These are phyloP conservation scores for Antitype chi DNA, from an alignment of 2,888 invertebrate species.

Conservation along the genomic window DNA sequence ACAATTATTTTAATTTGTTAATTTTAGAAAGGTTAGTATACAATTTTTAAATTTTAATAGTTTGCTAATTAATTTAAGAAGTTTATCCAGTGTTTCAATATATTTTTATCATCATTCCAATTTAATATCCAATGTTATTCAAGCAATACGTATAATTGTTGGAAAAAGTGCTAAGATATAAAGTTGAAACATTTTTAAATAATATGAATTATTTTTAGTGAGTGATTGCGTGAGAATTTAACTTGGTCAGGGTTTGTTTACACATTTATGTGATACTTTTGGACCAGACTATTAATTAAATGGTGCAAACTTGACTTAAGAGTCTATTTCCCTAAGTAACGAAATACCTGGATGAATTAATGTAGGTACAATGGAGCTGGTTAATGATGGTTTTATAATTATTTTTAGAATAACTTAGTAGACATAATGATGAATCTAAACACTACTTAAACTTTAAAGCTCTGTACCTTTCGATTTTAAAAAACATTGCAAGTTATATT, in stretches of 20 bases:
- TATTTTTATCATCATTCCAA: background rate
- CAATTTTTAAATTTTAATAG: background rate
- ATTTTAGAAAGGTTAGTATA: background rate
- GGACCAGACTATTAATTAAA: background rate
- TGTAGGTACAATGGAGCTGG: background rate
- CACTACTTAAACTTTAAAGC: slow-evolving; percentile 38
- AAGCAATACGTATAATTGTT: background rate
- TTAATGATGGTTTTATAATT: background rate
- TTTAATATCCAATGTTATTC: background rate
- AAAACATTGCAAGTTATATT: background rate
- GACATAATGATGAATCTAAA: background rate
- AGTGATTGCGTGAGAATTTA: background rate
- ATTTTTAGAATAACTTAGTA: background rate
- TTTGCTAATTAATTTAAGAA: background rate
- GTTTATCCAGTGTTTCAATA: background rate
- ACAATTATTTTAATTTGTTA: background rate
- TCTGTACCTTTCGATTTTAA: background rate
- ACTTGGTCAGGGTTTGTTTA: background rate
- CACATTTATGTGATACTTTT: background rate
- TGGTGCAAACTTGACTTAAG: no score
- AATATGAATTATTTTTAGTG: background rate
- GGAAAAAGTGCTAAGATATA: background rate
- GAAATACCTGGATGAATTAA: background rate
- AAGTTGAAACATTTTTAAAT: background rate
- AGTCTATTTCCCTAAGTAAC: background rate